Percentiles rank a stretch among this genome's conserved stretches.
These are phyloP conservation scores for Poecilia gillii DNA, from an alignment of 2,797 vertebrate genomes.

Conservation along the genomic window DNA sequence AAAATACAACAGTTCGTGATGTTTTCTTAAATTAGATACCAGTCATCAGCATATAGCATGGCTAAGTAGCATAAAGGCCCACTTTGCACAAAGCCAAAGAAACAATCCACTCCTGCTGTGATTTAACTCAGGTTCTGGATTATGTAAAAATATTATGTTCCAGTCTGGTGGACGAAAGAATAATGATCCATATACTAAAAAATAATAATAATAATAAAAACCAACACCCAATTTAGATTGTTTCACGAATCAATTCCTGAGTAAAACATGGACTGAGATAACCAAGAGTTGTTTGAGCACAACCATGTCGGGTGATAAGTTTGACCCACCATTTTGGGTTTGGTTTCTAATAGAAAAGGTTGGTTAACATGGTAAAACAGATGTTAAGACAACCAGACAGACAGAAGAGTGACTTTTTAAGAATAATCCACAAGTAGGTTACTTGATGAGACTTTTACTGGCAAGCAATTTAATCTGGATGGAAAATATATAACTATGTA, in stretches of 20 bases:
- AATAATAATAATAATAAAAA: too few relatives aligned
- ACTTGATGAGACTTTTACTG: neutral
- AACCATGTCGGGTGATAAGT: neutral
- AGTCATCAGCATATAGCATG: neutral
- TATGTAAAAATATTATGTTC: neutral
- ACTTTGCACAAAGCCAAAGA: neutral
- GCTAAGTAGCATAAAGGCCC: neutral
- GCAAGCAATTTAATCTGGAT: neutral
- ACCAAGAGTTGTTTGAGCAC: neutral
- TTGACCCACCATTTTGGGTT: too few relatives aligned
- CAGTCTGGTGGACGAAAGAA: neutral
- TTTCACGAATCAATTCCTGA: neutral
- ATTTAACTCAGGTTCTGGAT: neutral
- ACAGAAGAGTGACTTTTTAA: neutral
- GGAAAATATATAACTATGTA: neutral
- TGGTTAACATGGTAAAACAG: neutral
- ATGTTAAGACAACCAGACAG: neutral
- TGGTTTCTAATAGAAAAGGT: neutral
- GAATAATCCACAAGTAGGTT: neutral
- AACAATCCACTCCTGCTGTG: neutral
- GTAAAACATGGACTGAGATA: neutral
- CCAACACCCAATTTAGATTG: neutral
- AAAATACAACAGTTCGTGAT: constrained; percentile 28
- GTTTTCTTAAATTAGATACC: neutral
- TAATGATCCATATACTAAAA: neutral